Base-by-base conservation (phyloP, 2,113 vertebrate species). In the Sphaerodactylus townsendi region DNA sequence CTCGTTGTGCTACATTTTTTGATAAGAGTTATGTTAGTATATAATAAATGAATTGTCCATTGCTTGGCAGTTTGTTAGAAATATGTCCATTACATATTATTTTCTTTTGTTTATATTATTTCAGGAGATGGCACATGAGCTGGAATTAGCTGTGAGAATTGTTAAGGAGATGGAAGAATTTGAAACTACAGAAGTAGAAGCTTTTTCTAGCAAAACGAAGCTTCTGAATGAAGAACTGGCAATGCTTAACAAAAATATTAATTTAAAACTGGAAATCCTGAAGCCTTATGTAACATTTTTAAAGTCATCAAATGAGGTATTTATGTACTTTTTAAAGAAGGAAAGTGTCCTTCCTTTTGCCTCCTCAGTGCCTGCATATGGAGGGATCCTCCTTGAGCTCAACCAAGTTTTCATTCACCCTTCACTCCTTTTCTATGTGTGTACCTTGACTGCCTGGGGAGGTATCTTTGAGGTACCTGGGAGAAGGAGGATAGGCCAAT, bases 251-350 rank as follows among this genome's bases (percentile, higher is more conserved):
- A 95, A 87, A 85, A 96, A 87, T 65, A 91, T 97, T 23, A n/a
- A 73, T 68, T 95, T 88, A 25, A 96, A 96, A 71, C 66, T 96
- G 73, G 96, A 95, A 90, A 92, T 96, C 80, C 86, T 98, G 62
- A 91, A 94, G 82, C 92, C 90, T 15, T 97, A 96, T 1, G 93
- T 97, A 81, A 35, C 91, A 19, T 98, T 99, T 95, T 92, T 98
- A 3, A 95, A 93, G 80, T 93, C 91, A 48, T 93, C 96, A 33
- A 46, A 94, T 70, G 97, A 98, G 98, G 98, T 99, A 95, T 0
- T 25, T 82, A 41, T 68, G 83, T 53, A 41, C 85, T 72, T 56
- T 64, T 84, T 3, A 1, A 81, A 62, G n/a, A n/a, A 53, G 46
- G n/a, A 81, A 88, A 78, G 68, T 1, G 68, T n/a, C 35, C 33